Evolutionary conservation across 2,113 vertebrate genomes (phyloP).

Genomic region (Peromyscus polionotus): DNA sequence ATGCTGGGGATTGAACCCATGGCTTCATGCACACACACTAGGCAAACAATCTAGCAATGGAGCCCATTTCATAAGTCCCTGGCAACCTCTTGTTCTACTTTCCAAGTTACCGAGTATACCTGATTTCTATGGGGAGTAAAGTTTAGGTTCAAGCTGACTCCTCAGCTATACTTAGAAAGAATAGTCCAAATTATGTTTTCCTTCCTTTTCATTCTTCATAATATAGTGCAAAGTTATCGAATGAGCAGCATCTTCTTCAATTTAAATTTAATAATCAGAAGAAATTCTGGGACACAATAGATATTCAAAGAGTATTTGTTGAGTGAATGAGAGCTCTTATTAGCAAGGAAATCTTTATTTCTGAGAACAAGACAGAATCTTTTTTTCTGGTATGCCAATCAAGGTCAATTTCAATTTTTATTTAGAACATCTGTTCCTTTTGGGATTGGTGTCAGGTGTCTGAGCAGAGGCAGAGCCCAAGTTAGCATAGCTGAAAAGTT

Average conservation of each 20-base stretch:
- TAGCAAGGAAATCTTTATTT: conserved; percentile 55
- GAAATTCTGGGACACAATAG: conserved; percentile 43
- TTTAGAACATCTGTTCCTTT: conserved; percentile 51
- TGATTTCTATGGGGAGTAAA: conserved; percentile 55
- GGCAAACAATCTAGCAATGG: not conserved
- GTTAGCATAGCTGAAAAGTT: not conserved
- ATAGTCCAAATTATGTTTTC: conserved; percentile 44
- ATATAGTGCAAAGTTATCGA: conserved; percentile 44
- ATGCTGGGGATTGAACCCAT: not conserved
- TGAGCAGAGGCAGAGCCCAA: not conserved
- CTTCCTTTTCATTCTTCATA: conserved; percentile 19
- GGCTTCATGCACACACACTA: not conserved
- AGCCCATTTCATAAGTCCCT: conserved; percentile 3
- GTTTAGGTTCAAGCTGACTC: conserved; percentile 58
- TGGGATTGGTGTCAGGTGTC: conserved; percentile 8
- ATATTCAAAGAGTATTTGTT: conserved; percentile 51
- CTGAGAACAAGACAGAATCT: conserved; percentile 29
- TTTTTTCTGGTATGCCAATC: conserved; percentile 15
- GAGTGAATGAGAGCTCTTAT: conserved; percentile 48
- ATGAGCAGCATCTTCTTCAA: conserved; percentile 25
- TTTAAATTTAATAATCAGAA: conserved; percentile 70
- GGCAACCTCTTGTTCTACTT: not conserved
- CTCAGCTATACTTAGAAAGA: conserved; percentile 26
- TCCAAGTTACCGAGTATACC: not conserved
- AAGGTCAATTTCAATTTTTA: conserved; percentile 57